Evolutionary conservation across 2,113 vertebrate genomes (phyloP), one percentile per base, ranked within the genome.

Genomic region (Oryzias javanicus): DNA sequence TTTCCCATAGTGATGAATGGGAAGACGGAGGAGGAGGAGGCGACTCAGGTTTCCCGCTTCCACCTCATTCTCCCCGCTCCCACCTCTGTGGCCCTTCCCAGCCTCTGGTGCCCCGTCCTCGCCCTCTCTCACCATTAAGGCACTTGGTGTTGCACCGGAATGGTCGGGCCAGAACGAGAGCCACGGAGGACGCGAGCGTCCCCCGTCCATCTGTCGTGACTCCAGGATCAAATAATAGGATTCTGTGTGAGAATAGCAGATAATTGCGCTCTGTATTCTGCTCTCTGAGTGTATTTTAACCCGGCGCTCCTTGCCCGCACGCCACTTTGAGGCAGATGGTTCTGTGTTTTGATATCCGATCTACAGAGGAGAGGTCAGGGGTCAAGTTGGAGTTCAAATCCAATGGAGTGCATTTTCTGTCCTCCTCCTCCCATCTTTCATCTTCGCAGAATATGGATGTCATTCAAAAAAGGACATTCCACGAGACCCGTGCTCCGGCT

Each of bases 381-480:
- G 91, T 93, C 93, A 94, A 92, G 91, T 92, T 88, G 83, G 93
- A 92, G 93, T 94, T 94, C 91, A 94, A 80, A 89, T 87, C 52
- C 84, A 89, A 89, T 90, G 89, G 83, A 77, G 78, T 58, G 75
- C 78, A 60, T 48, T 72, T 78, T 67, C 70, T 70, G 35, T 52
- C 65, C 69, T 19, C 45, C 55, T 35, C 50, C 50, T 55, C 53
- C 42, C 51, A 25, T 41, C 44, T 49, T 42, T 24, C 47, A 35
- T 69, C 72, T 83, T 79, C 80, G 46, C 49, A 67, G 75, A 82
- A 86, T 82, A 89, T 90, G 83, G 84, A 72, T 87, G 81, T 88
- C 85, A 86, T 88, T 91, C 77, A 90, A 85, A 87, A 69, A 64
- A 79, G 71, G 73, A 80, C 79, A 47, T 76, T 78, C 72, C 67